Evolutionary conservation across 2,888 invertebrate species (phyloP), one percentile per base, ranked within the genome.

Genomic region (Melipona beecheii): DNA sequence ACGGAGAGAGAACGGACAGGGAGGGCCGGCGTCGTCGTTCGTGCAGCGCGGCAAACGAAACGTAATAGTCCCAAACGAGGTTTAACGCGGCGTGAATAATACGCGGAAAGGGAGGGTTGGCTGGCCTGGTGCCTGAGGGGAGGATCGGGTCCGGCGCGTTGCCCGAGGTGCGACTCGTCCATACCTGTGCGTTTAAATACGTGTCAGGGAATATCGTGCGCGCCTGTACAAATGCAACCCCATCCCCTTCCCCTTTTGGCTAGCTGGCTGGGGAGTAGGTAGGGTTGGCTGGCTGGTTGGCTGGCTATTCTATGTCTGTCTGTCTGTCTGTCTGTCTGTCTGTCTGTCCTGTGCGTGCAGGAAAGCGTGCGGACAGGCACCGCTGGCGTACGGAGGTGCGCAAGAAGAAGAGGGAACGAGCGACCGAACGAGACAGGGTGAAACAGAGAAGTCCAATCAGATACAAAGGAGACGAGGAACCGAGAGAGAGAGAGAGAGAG

Each of bases 11-110:
- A 79, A 79, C 77, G 78, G n/a, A 64, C 27, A 58, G 9, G 75
- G 11, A 31, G 64, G 70, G 69, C 17, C 24, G 11, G 79, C 81
- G 78, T 78, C 77, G 80, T 83, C 72, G 79, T 85, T 83, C 82
- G 85, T 80, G 86, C 83, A 84, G 82, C 84, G 90, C 81, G 43
- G 64, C 88, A 90, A 90, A 90, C 89, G 91, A 90, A 90, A 91
- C 91, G 92, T 92, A 93, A 92, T 93, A 89, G 91, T 92, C 87
- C 91, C 90, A 91, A 92, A 92, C 92, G 92, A 92, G 91, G 89
- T 91, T 92, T 93, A 92, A 93, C 93, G 91, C 90, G 91, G 89
- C 91, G 91, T 92, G 92, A 92, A 93, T 93, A 93, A 93, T 91
- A 90, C 88, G 85, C 69, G 83, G 66, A 78, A 78, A 64, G 75